phyloP scores from a whole-genome alignment of 1,140 invertebrate genomes.

The Danaus melanippus region DNA sequence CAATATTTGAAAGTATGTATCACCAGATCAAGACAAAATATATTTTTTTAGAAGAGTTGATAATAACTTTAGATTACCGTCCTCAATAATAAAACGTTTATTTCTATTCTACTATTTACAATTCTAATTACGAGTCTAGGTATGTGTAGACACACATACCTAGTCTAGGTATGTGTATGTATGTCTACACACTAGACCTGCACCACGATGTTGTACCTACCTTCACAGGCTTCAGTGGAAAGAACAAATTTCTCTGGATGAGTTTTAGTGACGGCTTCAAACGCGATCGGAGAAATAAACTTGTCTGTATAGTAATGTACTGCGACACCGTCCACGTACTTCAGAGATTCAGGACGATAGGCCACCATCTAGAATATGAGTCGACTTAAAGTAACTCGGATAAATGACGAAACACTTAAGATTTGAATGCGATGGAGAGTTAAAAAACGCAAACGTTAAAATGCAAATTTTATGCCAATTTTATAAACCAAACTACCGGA shows the following conservation, averaged over 20 bases:
- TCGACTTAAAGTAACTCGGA: neutral
- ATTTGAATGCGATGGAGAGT: neutral
- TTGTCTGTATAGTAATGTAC: conserved; percentile 87
- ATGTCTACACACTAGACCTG: neutral
- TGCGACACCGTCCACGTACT: conserved; percentile 87
- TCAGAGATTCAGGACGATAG: conserved; percentile 65
- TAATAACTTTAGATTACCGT: conserved; percentile 30
- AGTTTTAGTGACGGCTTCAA: conserved; percentile 72
- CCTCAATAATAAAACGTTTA: too few relatives aligned
- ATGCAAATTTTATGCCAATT: too few relatives aligned
- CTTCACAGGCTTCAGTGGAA: conserved; percentile 83
- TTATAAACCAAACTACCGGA: too few relatives aligned
- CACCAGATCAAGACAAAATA: too few relatives aligned
- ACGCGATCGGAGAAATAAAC: conserved; percentile 62
- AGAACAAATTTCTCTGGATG: conserved; percentile 83
- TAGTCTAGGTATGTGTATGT: neutral
- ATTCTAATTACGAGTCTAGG: neutral
- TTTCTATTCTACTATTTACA: too few relatives aligned
- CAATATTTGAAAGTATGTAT: neutral
- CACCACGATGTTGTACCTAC: conserved; percentile 38
- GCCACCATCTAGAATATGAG: conserved; percentile 64
- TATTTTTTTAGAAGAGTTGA: too few relatives aligned
- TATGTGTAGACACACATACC: too few relatives aligned
- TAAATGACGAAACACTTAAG: too few relatives aligned
- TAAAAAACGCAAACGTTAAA: too few relatives aligned